A percentile compares a stretch with the other conserved stretches of the same genome.
phyloP scores from a whole-genome alignment of 2,797 vertebrate species.

The Simalia tracyae region DNA sequence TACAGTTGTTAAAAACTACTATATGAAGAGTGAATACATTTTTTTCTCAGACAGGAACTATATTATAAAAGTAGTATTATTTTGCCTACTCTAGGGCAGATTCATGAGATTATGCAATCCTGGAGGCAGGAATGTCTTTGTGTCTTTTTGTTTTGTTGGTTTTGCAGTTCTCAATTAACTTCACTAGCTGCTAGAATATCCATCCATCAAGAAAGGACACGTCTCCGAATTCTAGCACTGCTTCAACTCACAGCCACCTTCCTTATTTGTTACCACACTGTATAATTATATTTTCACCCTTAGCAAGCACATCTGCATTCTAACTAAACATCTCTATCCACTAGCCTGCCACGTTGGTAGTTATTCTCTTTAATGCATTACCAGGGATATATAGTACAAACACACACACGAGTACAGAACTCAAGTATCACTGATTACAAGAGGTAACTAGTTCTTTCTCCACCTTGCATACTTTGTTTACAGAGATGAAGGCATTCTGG shows the following conservation, averaged over 20 bases:
- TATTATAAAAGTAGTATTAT: no score
- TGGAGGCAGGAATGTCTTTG: no score
- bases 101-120: no score
- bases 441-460: neutral
- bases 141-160: no score
- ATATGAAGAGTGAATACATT: no score
- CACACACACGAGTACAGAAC: neutral
- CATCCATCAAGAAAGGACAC: neutral
- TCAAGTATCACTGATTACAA: neutral
- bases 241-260: neutral
- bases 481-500: neutral
- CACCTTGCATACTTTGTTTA: neutral
- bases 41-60: no score
- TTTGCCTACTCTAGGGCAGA: no score
- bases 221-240: neutral
- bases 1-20: no score
- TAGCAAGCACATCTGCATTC: neutral
- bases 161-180: neutral
- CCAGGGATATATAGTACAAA: neutral
- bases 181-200: neutral
- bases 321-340: neutral
- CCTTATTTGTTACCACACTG: neutral
- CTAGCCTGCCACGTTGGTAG: neutral
- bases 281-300: neutral
- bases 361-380: neutral